Evolutionary conservation across 2,888 invertebrate species (phyloP).

Genomic region (Stenurella melanura): DNA sequence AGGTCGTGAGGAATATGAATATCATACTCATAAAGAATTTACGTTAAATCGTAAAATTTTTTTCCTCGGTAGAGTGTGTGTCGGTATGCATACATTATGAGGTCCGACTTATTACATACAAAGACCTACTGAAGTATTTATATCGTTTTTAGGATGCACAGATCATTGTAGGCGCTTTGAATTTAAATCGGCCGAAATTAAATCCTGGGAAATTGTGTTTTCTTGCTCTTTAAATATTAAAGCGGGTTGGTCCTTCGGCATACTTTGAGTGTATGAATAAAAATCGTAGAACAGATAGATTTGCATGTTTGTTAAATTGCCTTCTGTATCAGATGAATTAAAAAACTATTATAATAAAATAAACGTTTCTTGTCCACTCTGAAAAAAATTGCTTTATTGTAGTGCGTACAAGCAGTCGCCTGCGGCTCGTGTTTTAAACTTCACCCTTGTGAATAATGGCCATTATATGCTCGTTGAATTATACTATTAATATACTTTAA

Average conservation of each 20-base stretch:
- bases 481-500: no score
- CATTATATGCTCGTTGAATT: no score
- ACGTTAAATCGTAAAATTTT: slow-evolving; percentile 22
- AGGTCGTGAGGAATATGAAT: not conserved
- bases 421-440: no score
- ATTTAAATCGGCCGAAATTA: slow-evolving; percentile 2
- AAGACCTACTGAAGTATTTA: slow-evolving; percentile 23
- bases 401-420: no score
- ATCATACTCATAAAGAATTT: slow-evolving; percentile 8
- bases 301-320: no score
- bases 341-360: no score
- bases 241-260: not conserved
- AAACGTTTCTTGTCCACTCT: no score
- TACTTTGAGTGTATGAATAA: no score
- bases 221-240: slow-evolving; percentile 8
- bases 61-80: not conserved
- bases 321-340: no score
- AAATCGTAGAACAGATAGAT: no score
- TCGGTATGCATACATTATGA: slow-evolving; percentile 5
- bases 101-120: slow-evolving; percentile 20
- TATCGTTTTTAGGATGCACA: slow-evolving; percentile 30
- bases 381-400: no score
- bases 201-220: slow-evolving; percentile 16
- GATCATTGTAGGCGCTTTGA: not conserved
- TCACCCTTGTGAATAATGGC: no score